Conservation (phyloP, 2,797 vertebrate species). For the Bryconaethiops microstoma region DNA sequence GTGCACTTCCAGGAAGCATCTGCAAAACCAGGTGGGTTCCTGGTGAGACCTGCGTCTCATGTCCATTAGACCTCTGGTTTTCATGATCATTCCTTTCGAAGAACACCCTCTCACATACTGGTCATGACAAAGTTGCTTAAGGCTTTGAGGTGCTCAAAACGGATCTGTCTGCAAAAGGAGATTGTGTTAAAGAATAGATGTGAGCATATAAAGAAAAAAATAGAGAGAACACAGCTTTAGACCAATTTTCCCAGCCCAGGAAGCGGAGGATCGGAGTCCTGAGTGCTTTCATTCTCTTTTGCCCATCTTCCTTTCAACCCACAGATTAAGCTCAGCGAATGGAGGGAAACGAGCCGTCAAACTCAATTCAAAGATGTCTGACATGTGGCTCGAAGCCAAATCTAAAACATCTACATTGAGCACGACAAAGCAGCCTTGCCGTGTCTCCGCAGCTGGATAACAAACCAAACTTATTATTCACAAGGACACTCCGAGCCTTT, state of each 20-base stretch:
- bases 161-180: not conserved
- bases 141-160: not conserved
- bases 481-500: conserved; percentile 35
- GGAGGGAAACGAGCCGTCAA: conserved; percentile 13
- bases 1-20: no score
- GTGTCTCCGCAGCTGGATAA: conserved; percentile 14
- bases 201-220: not conserved
- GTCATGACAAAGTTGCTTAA: not conserved
- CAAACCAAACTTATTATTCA: conserved; percentile 45
- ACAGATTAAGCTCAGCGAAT: conserved; percentile 5
- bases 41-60: no score
- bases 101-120: not conserved
- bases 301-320: conserved; percentile 14
- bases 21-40: no score
- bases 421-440: conserved; percentile 20
- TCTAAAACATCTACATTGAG: conserved; percentile 26
- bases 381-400: not conserved
- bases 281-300: conserved; percentile 29
- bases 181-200: not conserved
- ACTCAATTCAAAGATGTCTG: conserved; percentile 2
- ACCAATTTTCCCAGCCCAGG: not conserved
- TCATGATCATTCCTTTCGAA: not conserved
- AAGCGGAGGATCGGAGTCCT: not conserved
- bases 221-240: not conserved
- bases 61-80: no score